Evolutionary conservation across 2,797 vertebrate species (phyloP).

Genomic region (Babyrousa celebensis): DNA sequence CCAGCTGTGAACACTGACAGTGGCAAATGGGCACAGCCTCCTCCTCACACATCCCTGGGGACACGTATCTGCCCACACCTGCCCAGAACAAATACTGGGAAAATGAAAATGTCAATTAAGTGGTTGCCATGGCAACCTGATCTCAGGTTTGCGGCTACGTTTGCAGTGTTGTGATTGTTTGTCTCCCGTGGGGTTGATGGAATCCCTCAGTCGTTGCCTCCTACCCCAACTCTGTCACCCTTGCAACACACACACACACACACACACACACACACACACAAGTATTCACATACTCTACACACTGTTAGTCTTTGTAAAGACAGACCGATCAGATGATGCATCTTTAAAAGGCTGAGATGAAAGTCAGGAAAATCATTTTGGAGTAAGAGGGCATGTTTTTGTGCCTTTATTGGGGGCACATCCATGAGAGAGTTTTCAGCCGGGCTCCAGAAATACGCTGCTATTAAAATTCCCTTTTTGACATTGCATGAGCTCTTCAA

Average conservation of each 20-base stretch:
- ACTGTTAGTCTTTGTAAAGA: not conserved
- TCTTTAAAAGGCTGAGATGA: not conserved
- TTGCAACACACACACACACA: not conserved
- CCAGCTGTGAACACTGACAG: not conserved
- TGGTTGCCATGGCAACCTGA: constrained; percentile 72
- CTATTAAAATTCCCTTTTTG: not conserved
- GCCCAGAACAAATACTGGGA: constrained; percentile 70
- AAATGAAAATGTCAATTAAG: constrained; percentile 81
- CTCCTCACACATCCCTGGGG: not conserved
- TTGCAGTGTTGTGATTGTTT: not conserved
- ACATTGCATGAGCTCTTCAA: not conserved
- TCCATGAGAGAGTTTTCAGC: not conserved
- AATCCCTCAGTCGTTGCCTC: constrained; percentile 24
- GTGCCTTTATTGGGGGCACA: not conserved
- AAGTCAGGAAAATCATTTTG: not conserved
- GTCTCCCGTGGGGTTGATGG: not conserved
- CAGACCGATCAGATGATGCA: not conserved
- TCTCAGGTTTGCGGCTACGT: constrained; percentile 12
- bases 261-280: not conserved
- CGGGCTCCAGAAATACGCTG: not conserved
- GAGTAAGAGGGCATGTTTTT: not conserved
- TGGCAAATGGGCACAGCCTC: not conserved
- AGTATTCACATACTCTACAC: not conserved
- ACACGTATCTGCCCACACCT: constrained; percentile 32
- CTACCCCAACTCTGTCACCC: not conserved